These are phyloP conservation scores for Patella pellucida DNA, from an alignment of 2,888 invertebrate genomes.

Conservation along the genomic window DNA sequence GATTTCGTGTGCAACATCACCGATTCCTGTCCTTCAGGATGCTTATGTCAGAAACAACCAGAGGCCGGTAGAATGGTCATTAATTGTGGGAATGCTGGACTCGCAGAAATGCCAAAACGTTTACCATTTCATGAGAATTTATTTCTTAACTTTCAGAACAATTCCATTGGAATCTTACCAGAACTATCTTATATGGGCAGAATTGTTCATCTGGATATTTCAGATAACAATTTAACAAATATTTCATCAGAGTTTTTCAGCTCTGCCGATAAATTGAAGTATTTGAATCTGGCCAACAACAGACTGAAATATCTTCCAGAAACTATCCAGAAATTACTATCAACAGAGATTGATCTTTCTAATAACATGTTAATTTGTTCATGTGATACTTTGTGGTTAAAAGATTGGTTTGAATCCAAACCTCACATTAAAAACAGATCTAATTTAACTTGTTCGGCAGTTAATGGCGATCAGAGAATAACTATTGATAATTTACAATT, in stretches of 20 bases:
- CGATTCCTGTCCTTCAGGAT: not conserved
- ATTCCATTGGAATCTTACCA: not conserved
- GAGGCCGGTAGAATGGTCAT: not conserved
- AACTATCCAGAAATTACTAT: not conserved
- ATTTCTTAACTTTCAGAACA: not conserved
- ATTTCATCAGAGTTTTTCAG: not conserved
- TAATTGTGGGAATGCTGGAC: not conserved
- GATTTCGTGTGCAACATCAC: not conserved
- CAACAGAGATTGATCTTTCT: not conserved
- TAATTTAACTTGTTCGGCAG: not conserved
- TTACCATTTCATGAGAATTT: not conserved
- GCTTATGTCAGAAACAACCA: constrained; percentile 3
- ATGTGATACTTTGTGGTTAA: not conserved
- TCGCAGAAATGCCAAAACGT: not conserved
- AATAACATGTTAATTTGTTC: not conserved
- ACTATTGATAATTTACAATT: too few species aligned
- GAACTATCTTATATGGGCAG: not conserved
- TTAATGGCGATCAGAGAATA: too few species aligned
- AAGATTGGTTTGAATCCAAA: not conserved
- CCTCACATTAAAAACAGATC: not conserved
- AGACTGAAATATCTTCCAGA: not conserved
- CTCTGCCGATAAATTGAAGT: not conserved
- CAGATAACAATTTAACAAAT: not conserved
- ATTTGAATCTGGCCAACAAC: not conserved
- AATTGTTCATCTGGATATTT: not conserved